These are phyloP conservation scores for Muscicapa striata DNA, from an alignment of 2,797 vertebrate species.

Conservation along the genomic window DNA sequence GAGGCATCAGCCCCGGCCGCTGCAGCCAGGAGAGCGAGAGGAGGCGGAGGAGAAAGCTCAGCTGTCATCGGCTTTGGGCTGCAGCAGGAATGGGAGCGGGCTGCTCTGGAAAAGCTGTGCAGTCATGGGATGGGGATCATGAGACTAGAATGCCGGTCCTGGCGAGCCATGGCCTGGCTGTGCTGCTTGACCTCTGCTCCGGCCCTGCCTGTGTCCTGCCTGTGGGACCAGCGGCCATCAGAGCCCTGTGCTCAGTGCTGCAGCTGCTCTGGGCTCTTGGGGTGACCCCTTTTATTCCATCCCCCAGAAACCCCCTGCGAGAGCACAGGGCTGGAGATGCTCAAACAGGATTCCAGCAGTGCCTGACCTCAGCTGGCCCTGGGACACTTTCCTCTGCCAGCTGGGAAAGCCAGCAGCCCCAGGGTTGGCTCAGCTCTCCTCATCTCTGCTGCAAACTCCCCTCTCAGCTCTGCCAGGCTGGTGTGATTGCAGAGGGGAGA, in stretches of 20 bases:
- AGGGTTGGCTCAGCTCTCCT: background rate
- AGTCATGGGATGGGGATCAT: background rate
- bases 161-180: rapidly evolving
- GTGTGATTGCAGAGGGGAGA: background rate
- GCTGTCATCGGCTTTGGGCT: background rate
- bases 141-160: background rate
- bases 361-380: background rate
- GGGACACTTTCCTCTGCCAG: background rate
- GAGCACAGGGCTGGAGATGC: background rate
- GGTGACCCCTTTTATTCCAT: background rate
- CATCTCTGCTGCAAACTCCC: background rate
- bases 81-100: background rate
- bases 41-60: background rate
- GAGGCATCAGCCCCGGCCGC: background rate
- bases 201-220: background rate
- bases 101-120: background rate
- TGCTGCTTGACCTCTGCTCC: background rate
- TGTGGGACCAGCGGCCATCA: rapidly evolving
- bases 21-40: background rate
- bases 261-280: background rate
- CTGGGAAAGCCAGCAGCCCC: background rate
- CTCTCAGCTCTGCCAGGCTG: background rate
- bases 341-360: background rate
- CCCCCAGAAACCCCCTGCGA: background rate
- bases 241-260: background rate